These are phyloP conservation scores for Nemapogon koenigi DNA, from an alignment of 2,888 invertebrate genomes.

Conservation along the genomic window DNA sequence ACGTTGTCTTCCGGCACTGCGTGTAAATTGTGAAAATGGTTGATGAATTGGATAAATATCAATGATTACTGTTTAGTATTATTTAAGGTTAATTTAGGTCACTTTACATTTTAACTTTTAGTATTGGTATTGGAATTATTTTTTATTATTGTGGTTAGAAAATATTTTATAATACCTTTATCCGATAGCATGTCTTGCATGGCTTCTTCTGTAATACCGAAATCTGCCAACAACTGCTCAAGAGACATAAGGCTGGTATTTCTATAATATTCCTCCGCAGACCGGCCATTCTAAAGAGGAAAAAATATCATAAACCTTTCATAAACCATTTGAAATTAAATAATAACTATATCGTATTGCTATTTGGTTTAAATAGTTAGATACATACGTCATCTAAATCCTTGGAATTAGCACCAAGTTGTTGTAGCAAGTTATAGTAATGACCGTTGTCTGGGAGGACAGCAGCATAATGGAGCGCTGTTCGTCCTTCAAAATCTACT, in stretches of 20 bases:
- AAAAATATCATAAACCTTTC: no score
- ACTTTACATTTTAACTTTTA: no score
- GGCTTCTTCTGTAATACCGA: slow-evolving; percentile 71
- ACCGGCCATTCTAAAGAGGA: slow-evolving; percentile 71
- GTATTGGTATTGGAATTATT: no score
- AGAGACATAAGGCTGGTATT: slow-evolving; percentile 73
- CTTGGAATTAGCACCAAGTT: slow-evolving; percentile 85
- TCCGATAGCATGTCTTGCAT: slow-evolving; percentile 76
- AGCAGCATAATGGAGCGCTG: slow-evolving; percentile 90
- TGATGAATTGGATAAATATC: slow-evolving; percentile 6
- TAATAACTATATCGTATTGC: slow-evolving; percentile 2
- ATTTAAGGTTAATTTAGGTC: no score
- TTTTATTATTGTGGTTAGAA: no score
- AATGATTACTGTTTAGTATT: no score
- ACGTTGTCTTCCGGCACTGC: slow-evolving; percentile 77
- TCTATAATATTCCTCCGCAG: slow-evolving; percentile 80
- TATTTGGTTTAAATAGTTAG: not conserved
- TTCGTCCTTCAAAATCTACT: slow-evolving; percentile 79
- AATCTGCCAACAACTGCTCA: slow-evolving; percentile 70
- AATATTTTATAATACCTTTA: slow-evolving; percentile 69
- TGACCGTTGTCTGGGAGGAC: slow-evolving; percentile 85
- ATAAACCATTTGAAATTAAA: not conserved
- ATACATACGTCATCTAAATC: slow-evolving; percentile 80
- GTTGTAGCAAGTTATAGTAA: slow-evolving; percentile 83
- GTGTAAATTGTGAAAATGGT: slow-evolving; percentile 16